phyloP scores from a whole-genome alignment of 2,888 invertebrate genomes.

The Iselma pallidipennis region DNA sequence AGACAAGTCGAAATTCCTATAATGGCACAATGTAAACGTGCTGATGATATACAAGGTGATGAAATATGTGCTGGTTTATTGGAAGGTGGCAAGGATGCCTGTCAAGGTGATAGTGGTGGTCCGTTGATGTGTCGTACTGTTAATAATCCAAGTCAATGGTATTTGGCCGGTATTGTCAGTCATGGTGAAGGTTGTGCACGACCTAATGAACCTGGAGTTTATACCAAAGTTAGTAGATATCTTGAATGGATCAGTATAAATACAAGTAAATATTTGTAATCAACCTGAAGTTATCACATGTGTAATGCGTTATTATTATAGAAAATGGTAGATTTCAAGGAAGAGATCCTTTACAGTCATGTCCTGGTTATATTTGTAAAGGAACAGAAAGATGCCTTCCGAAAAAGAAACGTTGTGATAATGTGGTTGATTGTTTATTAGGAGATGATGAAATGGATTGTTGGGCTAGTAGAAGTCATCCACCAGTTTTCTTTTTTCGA shows the following conservation, averaged over 20 bases:
- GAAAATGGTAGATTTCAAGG: slow-evolving; percentile 58
- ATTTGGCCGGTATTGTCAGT: slow-evolving; percentile 82
- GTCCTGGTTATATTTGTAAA: slow-evolving; percentile 75
- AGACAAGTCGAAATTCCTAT: slow-evolving; percentile 80
- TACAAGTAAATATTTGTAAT: slow-evolving; percentile 58
- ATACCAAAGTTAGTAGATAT: slow-evolving; percentile 76
- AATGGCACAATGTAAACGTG: slow-evolving; percentile 66
- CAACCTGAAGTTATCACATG: neutral
- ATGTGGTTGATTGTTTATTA: slow-evolving; percentile 73
- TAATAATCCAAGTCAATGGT: slow-evolving; percentile 70
- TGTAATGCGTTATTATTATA: slow-evolving; percentile 34
- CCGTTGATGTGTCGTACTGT: slow-evolving; percentile 80
- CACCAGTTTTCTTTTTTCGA: neutral
- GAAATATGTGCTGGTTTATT: slow-evolving; percentile 77
- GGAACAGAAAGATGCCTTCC: slow-evolving; percentile 70
- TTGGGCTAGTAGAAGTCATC: slow-evolving; percentile 3
- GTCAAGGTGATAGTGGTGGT: slow-evolving; percentile 85
- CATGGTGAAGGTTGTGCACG: slow-evolving; percentile 87
- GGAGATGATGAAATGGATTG: slow-evolving; percentile 83
- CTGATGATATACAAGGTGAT: slow-evolving; percentile 66
- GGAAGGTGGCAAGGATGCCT: slow-evolving; percentile 81
- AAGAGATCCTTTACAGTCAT: slow-evolving; percentile 62
- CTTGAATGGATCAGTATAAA: slow-evolving; percentile 73
- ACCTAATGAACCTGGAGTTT: slow-evolving; percentile 79
- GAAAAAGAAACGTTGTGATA: slow-evolving; percentile 69